phyloP scores from a whole-genome alignment of 2,797 vertebrate species.

The Macropus fuliginosus region DNA sequence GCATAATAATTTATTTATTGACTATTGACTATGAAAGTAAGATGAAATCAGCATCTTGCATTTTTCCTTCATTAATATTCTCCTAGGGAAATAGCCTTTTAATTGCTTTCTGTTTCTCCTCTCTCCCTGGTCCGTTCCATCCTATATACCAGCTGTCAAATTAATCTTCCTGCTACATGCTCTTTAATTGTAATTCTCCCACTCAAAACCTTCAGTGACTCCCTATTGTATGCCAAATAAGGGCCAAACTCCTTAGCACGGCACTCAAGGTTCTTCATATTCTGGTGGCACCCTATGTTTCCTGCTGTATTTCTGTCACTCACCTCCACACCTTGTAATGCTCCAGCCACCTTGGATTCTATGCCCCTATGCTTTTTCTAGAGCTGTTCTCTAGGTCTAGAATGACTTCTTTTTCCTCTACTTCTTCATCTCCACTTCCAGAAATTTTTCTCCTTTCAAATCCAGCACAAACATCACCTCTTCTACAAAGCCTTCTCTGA shows the following conservation, averaged over 20 bases:
- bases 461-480: background rate
- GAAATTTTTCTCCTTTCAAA: background rate
- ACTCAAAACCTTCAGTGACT: background rate
- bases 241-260: background rate
- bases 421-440: background rate
- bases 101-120: background rate
- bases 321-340: background rate
- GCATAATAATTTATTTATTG: background rate
- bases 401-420: background rate
- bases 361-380: background rate
- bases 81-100: background rate
- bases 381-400: background rate
- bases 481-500: background rate
- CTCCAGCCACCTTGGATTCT: background rate
- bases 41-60: background rate
- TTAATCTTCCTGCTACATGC: background rate
- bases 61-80: background rate
- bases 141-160: background rate
- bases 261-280: background rate
- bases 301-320: background rate
- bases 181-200: background rate
- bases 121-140: background rate
- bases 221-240: background rate
- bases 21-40: background rate
- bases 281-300: background rate